Percentiles rank a stretch among this genome's conserved stretches.
Evolutionary conservation across 2,888 invertebrate genomes (phyloP).

Genomic region (Drosophila monieri): DNA sequence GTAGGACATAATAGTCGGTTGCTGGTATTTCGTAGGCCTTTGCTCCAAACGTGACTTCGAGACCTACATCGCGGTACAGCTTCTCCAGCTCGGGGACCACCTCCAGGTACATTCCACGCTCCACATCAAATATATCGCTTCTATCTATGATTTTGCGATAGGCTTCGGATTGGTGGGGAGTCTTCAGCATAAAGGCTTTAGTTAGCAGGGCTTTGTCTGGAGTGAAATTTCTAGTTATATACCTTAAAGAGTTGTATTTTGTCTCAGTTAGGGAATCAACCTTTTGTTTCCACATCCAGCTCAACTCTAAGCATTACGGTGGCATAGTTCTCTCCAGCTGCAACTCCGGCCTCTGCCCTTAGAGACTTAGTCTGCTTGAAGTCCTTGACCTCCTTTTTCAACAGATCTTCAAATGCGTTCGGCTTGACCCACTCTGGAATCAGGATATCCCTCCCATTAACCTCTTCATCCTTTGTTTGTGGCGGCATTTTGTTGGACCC

Average conservation of each 20-base stretch:
- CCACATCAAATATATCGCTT: slow-evolving; percentile 64
- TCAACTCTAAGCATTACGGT: slow-evolving; percentile 73
- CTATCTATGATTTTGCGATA: slow-evolving; percentile 47
- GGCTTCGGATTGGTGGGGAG: slow-evolving; percentile 45
- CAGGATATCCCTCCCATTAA: background rate
- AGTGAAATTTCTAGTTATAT: background rate
- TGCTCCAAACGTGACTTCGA: slow-evolving; percentile 58
- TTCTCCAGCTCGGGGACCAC: slow-evolving; percentile 71
- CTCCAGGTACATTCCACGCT: slow-evolving; percentile 66
- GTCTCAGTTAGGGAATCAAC: slow-evolving; percentile 46
- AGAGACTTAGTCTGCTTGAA: slow-evolving; percentile 50
- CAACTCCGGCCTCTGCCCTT: slow-evolving; percentile 52
- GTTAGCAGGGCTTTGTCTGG: slow-evolving; percentile 9
- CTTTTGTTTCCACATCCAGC: slow-evolving; percentile 67
- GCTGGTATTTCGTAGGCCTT: slow-evolving; percentile 40
- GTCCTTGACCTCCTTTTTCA: slow-evolving; percentile 31
- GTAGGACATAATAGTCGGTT: slow-evolving; percentile 53
- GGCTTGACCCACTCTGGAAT: slow-evolving; percentile 47
- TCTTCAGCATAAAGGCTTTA: slow-evolving; percentile 56
- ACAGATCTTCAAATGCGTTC: slow-evolving; percentile 37
- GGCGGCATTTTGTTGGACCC: slow-evolving; percentile 17
- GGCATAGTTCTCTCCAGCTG: slow-evolving; percentile 78
- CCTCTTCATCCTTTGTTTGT: slow-evolving; percentile 31
- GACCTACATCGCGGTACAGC: slow-evolving; percentile 60
- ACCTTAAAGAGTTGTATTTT: too few relatives aligned